Evolutionary conservation across 64 coral and sea anemone species (phyloP), one percentile per base, ranked within the genome.

Genomic region (Montipora capricornis): DNA sequence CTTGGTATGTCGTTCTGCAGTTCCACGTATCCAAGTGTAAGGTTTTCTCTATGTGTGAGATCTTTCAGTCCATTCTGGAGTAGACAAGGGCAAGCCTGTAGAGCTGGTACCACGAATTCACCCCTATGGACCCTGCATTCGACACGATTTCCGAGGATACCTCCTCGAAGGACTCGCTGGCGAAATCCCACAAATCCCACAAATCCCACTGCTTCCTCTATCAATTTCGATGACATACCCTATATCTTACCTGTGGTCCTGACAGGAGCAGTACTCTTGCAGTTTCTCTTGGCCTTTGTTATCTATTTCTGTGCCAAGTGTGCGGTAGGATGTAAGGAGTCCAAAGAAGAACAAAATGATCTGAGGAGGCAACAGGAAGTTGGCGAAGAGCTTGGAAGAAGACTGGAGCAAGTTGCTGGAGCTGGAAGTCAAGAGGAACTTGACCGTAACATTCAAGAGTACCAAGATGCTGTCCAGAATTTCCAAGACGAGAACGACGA

Each of bases 161-260:
- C 20, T 0, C 64, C 44, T 6, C 12, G 69, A 16, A 20, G 15
- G 20, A 9, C 37, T 3, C 49, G 37, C 37, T 37, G 37, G 1
- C 37, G 16, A 57, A 22, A 22, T 22, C 22, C 22, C 22, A 22
- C 22, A 22, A 22, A 22, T 22, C 22, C 22, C 22, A 67, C 8
- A 52, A 46, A 24, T 5, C 45, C 84, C 0, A 20, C 4, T 5
- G 8, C 84, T 51, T 57, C 68, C 24, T 22, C 50, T 11, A 66
- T 95, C 20, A 89, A 92, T 20, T 95, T 98, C 80, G 96, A 95
- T 20, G 96, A 95, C 49, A 49, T 82, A 45, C 95, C 95, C 6
- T 22, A 62, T 9, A 53, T 98, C 46, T 22, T 83, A 1, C 92
- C 89, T 14, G 78, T 73, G 1, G 92, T 98, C 0, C 46, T 98